Percentiles rank a stretch among this genome's conserved stretches.
Evolutionary conservation across 2,888 invertebrate species (phyloP).

Genomic region (Tetrapedia diversipes): DNA sequence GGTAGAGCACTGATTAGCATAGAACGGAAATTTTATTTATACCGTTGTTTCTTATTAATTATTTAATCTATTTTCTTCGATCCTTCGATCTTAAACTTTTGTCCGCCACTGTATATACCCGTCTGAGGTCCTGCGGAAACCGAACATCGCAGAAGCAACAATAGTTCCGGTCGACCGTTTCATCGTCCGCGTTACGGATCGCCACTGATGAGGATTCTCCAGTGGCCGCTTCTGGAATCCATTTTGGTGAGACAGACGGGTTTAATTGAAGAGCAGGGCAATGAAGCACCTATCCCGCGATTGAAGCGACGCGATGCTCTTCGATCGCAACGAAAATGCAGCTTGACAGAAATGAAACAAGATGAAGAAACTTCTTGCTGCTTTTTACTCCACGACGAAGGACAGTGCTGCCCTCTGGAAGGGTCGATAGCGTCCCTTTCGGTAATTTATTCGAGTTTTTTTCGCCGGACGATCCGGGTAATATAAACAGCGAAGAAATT

Average conservation of each 20-base stretch:
- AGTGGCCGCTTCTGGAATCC: neutral
- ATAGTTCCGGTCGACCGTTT: slow-evolving; percentile 31
- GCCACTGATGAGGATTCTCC: slow-evolving; percentile 35
- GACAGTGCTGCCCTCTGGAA: slow-evolving; percentile 27
- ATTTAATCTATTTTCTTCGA: too few relatives aligned
- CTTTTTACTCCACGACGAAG: too few relatives aligned
- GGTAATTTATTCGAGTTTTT: neutral
- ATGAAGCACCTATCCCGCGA: too few relatives aligned
- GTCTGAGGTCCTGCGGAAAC: neutral
- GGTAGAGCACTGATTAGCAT: too few relatives aligned
- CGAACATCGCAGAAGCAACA: slow-evolving; percentile 42
- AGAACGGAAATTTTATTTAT: too few relatives aligned
- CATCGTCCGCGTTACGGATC: slow-evolving; percentile 24
- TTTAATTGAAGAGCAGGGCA: slow-evolving; percentile 13
- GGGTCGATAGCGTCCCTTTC: slow-evolving; percentile 32
- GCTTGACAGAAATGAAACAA: too few relatives aligned
- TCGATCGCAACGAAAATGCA: too few relatives aligned
- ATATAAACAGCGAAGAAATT: neutral
- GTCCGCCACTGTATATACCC: too few relatives aligned
- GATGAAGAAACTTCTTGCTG: too few relatives aligned
- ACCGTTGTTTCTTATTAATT: too few relatives aligned
- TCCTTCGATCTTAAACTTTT: too few relatives aligned
- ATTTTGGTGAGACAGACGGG: neutral
- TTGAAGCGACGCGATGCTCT: too few relatives aligned
- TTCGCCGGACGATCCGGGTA: neutral